Evolutionary conservation across 2,113 vertebrate species (phyloP), one percentile per base, ranked within the genome.

Genomic region (Equus quagga): DNA sequence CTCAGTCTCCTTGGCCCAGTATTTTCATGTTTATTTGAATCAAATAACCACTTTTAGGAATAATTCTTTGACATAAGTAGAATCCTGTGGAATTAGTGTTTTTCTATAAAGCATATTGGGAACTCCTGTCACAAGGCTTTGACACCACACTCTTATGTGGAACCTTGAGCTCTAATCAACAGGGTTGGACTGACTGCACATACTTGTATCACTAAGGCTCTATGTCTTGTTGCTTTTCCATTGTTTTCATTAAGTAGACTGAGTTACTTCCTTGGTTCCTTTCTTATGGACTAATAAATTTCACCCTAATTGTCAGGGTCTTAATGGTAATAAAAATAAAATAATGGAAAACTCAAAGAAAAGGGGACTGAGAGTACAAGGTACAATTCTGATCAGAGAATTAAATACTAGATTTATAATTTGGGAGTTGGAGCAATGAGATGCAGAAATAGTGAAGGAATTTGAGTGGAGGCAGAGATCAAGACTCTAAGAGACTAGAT

Each of bases 131-230:
- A 7, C 26, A 62, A 46, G 28, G 26, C 12, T 84, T 41, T 72
- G 19, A 44, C n/a, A 21, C 2, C 14, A 72, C 10, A 49, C 0
- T 2, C 2, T 18, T 28, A 8, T 58, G 8, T 11, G 56, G 3
- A 80, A 9, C 9, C 5, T 5, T 36, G 31, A 44, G 18, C 6
- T 51, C 44, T 72, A 26, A 44, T 51, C 17, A 89, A 36, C 54
- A 72, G 2, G 11, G 17, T 75, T 41, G n/a, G 10, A 33, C 24
- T 26, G 10, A 33, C 24, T 26, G 64, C 1, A 18, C 11, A 21
- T 14, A 33, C 4, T 3, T 76, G 6, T 31, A 4, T 41, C 26
- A 33, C 14, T 17, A 76, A 60, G 8, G 70, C 6, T 72, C 8
- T 54, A 8, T 81, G 36, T 60, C 36, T 41, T 41, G 41, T 23